phyloP scores from a whole-genome alignment of 2,113 vertebrate genomes.

The Cephalopholis sonnerati region DNA sequence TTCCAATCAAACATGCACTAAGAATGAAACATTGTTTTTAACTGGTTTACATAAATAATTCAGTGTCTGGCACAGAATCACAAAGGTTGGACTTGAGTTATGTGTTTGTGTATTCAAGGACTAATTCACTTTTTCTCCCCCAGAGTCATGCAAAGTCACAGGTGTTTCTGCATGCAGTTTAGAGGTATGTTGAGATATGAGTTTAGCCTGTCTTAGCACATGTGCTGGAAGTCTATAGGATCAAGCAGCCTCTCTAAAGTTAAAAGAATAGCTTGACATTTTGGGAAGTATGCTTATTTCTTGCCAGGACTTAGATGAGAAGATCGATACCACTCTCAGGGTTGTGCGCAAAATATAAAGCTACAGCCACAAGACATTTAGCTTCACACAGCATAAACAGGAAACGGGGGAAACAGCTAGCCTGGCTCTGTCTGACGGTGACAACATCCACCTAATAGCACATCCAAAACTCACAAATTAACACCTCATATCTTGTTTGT shows the following conservation, averaged over 20 bases:
- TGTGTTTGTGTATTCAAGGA: not conserved
- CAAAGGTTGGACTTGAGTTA: not conserved
- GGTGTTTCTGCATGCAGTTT: not conserved
- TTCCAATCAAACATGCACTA: conserved; percentile 3
- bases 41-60: not conserved
- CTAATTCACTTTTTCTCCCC: not conserved
- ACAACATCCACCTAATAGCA: not conserved
- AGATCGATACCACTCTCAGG: not conserved
- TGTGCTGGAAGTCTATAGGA: not conserved
- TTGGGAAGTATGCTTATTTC: not conserved
- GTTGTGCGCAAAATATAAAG: not conserved
- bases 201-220: not conserved
- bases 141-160: not conserved
- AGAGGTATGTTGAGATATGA: not conserved
- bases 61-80: not conserved
- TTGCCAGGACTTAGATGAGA: not conserved
- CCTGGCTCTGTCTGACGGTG: not conserved
- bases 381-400: not conserved
- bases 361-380: not conserved
- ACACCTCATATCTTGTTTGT: not conserved
- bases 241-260: too few species aligned
- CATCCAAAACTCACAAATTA: not conserved
- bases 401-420: not conserved
- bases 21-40: not conserved
- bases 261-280: not conserved